Base-by-base conservation (phyloP, 2,797 vertebrate species). In the Pogonophryne albipinna region DNA sequence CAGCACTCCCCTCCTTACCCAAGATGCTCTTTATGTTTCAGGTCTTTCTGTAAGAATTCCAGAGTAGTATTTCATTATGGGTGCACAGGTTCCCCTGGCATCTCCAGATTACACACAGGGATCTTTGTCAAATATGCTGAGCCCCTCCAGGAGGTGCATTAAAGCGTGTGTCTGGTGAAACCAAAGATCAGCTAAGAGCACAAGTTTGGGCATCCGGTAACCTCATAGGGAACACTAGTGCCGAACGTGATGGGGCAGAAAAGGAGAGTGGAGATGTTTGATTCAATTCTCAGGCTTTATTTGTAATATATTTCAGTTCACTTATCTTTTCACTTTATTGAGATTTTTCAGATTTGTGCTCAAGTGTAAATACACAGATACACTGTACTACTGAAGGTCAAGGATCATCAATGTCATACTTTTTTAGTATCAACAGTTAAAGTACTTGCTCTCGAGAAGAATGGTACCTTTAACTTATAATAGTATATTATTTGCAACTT, bases 101-200 rank as follows among this genome's bases (percentile, higher is more conserved):
- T 45, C 61, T 78, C 47, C 67, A 52, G 52, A 79, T 82, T 65
- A 83, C 81, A 92, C 89, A 91, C 78, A 76, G 78, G 67, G 50
- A 77, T 56, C 89, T 90, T 91, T 94, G 90, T 92, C 57, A 73
- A 84, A 80, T 59, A 57, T 70, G 10, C 74, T 38, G 69, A 79
- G 80, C 81, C 80, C 46, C 65, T 92, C 84, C 85, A 86, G 66
- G 62, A 89, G 83, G 78, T 61, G 66, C 83, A 86, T 92, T 91
- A 85, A 85, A 81, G 79, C 44, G 16, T 78, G 71, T 68, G 69
- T 84, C 69, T 86, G 58, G 38, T 86, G 89, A 93, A 89, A 91
- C 90, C 83, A 53, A 79, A 89, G 76, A 84, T 81, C 49, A 75
- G 68, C 66, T 45, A 23, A 78, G 65, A 84, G 80, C 61, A 64